phyloP scores from a whole-genome alignment of 2,113 vertebrate species.

The Larimichthys polyactis region DNA sequence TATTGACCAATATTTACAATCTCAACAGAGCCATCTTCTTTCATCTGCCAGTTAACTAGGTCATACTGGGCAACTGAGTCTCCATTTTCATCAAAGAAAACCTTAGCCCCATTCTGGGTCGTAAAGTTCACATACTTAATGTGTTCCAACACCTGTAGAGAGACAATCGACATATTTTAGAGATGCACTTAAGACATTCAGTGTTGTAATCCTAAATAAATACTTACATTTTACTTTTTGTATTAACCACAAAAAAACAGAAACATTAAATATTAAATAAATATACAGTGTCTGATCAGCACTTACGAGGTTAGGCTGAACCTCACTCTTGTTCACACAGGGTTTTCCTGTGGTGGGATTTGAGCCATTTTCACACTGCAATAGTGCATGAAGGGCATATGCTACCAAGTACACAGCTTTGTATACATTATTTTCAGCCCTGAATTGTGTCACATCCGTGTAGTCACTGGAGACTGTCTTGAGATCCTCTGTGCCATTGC shows the following conservation, averaged over 20 bases:
- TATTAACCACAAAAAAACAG: neutral
- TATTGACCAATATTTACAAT: constrained; percentile 73
- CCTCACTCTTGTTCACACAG: constrained; percentile 64
- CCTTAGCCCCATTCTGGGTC: constrained; percentile 67
- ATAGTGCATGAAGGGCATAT: constrained; percentile 66
- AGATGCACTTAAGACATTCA: neutral
- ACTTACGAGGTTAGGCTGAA: constrained; percentile 68
- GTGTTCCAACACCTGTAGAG: constrained; percentile 76
- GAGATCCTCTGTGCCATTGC: constrained; percentile 73
- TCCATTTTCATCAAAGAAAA: constrained; percentile 82
- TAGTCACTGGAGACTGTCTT: constrained; percentile 64
- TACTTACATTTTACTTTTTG: neutral
- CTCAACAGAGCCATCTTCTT: constrained; percentile 63
- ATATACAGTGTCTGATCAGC: neutral
- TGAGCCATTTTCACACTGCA: constrained; percentile 70
- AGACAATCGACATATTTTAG: constrained; percentile 3
- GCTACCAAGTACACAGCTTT: constrained; percentile 73
- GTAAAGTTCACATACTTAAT: constrained; percentile 77
- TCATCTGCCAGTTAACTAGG: constrained; percentile 82
- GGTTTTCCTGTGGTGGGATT: constrained; percentile 71
- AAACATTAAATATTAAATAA: neutral
- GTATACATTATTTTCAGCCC: constrained; percentile 75
- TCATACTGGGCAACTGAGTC: constrained; percentile 81
- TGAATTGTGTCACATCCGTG: constrained; percentile 68
- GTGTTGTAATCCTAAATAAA: neutral